Conservation (phyloP, 2,888 invertebrate genomes). For the Nemotelus nigrinus region DNA sequence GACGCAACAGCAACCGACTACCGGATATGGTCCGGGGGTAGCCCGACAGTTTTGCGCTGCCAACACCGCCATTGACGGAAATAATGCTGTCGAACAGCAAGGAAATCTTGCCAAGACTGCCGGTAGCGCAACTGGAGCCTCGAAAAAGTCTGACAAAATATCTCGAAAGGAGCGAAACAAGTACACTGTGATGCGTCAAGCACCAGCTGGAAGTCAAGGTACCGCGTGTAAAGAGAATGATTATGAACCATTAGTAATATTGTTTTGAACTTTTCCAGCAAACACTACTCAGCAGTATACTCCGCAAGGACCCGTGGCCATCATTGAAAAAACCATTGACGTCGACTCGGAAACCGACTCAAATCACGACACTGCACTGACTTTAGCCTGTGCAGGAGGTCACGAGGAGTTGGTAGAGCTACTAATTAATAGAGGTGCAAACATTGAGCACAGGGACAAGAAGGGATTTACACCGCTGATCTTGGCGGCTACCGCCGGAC, state of each 20-base stretch:
- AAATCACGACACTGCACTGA: conserved; percentile 98
- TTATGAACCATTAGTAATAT: background rate
- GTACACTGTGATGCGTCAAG: conserved; percentile 61
- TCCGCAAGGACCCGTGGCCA: conserved; percentile 62
- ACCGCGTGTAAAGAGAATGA: conserved; percentile 26
- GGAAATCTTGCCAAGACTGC: conserved; percentile 49
- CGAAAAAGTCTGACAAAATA: conserved; percentile 64
- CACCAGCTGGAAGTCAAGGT: conserved; percentile 65
- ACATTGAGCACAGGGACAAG: conserved; percentile 98
- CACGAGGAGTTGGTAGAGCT: conserved; percentile 95
- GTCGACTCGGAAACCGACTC: conserved; percentile 98
- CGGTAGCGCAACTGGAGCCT: conserved; percentile 59
- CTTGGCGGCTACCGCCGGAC: conserved; percentile 96
- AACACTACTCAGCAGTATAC: conserved; percentile 57
- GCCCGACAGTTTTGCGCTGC: conserved; percentile 57
- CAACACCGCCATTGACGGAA: conserved; percentile 55
- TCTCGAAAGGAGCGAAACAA: conserved; percentile 65
- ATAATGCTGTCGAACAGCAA: conserved; percentile 54
- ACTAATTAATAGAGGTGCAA: conserved; percentile 89
- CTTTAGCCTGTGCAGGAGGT: conserved; percentile 96
- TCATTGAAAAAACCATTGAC: conserved; percentile 82
- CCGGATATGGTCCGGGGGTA: conserved; percentile 54
- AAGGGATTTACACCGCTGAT: conserved; percentile 99
- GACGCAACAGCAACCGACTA: conserved; percentile 64
- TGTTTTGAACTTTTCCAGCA: conserved; percentile 43